phyloP scores from a whole-genome alignment of 2,888 invertebrate genomes.

The Antheraea yamamai region DNA sequence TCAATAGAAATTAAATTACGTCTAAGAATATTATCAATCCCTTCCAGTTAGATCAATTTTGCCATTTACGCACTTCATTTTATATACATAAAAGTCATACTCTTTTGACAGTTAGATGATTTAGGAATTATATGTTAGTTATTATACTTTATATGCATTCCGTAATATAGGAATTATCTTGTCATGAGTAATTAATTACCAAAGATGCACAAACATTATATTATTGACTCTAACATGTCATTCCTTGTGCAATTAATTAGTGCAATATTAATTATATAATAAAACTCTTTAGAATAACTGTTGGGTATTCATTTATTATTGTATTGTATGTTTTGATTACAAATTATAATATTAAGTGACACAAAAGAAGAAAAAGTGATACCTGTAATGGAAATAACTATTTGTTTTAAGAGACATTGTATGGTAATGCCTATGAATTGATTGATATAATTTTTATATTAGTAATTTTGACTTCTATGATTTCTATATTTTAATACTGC shows the following conservation, averaged over 20 bases:
- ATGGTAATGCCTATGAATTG: neutral
- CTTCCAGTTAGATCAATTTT: neutral
- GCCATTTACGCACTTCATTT: neutral
- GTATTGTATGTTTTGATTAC: neutral
- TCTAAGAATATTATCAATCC: too few relatives aligned
- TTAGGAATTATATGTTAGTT: neutral
- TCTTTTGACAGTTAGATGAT: neutral
- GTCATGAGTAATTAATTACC: conserved; percentile 31
- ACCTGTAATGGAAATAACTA: too few relatives aligned
- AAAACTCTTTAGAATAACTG: neutral
- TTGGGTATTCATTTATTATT: neutral
- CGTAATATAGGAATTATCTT: conserved; percentile 23
- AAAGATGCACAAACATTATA: conserved; percentile 46
- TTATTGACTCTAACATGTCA: conserved; percentile 29
- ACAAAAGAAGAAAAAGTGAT: too few relatives aligned
- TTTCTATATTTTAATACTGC: neutral
- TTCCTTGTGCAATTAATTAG: conserved; percentile 49
- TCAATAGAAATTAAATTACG: too few relatives aligned
- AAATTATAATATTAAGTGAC: neutral
- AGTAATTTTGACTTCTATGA: neutral
- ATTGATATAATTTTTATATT: neutral
- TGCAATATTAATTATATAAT: conserved; percentile 48
- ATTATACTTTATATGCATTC: conserved; percentile 25
- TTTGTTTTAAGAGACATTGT: too few relatives aligned
- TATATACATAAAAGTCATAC: neutral